These are phyloP conservation scores for Arnoldichthys spilopterus DNA, from an alignment of 2,797 vertebrate genomes.

Conservation along the genomic window DNA sequence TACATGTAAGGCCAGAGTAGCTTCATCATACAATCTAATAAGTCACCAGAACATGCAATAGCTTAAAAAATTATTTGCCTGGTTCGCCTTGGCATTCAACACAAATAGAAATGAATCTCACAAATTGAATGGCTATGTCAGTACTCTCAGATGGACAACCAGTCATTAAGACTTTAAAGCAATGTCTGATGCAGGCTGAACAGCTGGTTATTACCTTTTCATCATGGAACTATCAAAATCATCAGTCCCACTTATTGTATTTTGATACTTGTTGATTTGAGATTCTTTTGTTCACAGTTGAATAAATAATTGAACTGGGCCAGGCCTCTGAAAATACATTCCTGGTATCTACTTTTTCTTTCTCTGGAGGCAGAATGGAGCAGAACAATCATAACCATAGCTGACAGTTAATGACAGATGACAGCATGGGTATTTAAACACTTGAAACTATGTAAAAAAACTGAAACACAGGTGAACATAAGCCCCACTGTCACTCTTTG, in stretches of 20 bases:
- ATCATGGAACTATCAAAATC: constrained; percentile 14
- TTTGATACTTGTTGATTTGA: neutral
- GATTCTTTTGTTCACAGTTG: constrained; percentile 8
- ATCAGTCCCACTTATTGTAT: neutral
- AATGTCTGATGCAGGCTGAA: neutral
- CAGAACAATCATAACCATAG: constrained; percentile 32
- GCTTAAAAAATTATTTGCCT: constrained; percentile 26
- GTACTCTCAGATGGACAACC: neutral
- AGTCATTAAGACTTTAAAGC: constrained; percentile 11
- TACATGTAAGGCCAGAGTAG: constrained; percentile 24
- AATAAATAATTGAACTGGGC: constrained; percentile 16
- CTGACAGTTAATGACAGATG: constrained; percentile 45
- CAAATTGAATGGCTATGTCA: constrained; percentile 6
- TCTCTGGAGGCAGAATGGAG: constrained; percentile 23
- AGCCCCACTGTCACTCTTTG: constrained; percentile 33
- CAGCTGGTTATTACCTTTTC: constrained; percentile 8
- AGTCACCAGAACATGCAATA: constrained; percentile 25
- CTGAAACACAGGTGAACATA: constrained; percentile 33
- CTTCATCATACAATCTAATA: constrained; percentile 35
- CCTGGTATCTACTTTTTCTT: constrained; percentile 31
- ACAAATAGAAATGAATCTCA: neutral
- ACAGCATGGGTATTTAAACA: constrained; percentile 39
- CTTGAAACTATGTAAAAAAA: constrained; percentile 34
- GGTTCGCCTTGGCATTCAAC: constrained; percentile 6
- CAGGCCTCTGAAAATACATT: constrained; percentile 23